Percentiles rank a stretch among this genome's conserved stretches.
Evolutionary conservation across 1,140 invertebrate species (phyloP).

Genomic region (Drosophila yakuba): DNA sequence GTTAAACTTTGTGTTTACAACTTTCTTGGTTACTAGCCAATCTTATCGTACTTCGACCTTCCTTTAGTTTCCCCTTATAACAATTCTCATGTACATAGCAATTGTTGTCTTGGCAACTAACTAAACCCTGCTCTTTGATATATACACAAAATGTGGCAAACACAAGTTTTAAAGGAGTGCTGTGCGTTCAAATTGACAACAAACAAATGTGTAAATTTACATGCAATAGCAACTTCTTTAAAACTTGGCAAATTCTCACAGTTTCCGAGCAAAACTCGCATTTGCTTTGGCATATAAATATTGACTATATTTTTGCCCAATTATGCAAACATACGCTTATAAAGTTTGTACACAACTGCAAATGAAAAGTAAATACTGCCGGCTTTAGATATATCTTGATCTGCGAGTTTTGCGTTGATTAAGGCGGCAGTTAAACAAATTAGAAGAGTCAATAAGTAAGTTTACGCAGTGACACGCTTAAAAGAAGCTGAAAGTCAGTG

Average conservation of each 20-base stretch:
- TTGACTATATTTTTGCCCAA: conserved; percentile 33
- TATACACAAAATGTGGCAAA: conserved; percentile 25
- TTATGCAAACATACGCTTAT: conserved; percentile 25
- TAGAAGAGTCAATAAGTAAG: conserved; percentile 17
- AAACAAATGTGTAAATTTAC: conserved; percentile 24
- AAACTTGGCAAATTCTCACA: conserved; percentile 20
- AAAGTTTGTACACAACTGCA: conserved; percentile 5
- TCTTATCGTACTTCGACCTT: conserved; percentile 39
- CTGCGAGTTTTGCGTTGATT: conserved; percentile 13
- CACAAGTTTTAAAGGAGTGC: conserved; percentile 18
- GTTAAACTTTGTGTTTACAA: conserved; percentile 22
- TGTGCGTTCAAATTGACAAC: conserved; percentile 8
- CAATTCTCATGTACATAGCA: conserved; percentile 14
- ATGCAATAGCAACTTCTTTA: conserved; percentile 19
- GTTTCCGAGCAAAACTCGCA: neutral
- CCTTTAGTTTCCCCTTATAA: neutral
- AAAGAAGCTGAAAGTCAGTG: conserved; percentile 2
- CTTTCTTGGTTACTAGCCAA: conserved; percentile 14
- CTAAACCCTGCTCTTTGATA: conserved; percentile 8
- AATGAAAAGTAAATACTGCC: conserved; percentile 33
- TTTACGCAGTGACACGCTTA: neutral
- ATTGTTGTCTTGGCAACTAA: conserved; percentile 33
- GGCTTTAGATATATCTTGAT: conserved; percentile 10
- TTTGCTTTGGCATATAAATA: conserved; percentile 27
- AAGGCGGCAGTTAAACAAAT: conserved; percentile 25